Percentiles rank a stretch among this genome's conserved stretches.
Conservation (phyloP, 2,888 invertebrate genomes). For the Taphrorychus bicolor region DNA sequence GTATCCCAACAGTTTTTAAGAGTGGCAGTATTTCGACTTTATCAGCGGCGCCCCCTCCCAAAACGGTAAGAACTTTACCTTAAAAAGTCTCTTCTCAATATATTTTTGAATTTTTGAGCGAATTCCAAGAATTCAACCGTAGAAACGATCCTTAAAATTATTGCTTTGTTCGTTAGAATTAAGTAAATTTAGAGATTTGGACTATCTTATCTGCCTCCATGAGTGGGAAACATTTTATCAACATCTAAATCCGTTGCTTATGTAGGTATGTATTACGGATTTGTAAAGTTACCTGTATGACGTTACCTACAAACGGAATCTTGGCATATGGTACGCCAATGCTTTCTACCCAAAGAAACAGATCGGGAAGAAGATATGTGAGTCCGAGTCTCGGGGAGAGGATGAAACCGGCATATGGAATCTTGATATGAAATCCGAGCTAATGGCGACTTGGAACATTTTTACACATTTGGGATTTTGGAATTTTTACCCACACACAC, state of each 20-base stretch:
- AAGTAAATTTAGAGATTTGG: no score
- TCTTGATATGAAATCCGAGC: constrained; percentile 46
- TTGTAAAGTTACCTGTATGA: no score
- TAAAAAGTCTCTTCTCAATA: neutral
- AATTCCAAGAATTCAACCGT: no score
- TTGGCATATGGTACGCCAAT: constrained; percentile 15
- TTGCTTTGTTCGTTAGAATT: no score
- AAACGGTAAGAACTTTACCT: constrained; percentile 1
- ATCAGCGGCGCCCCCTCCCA: constrained; percentile 17
- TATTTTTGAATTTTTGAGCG: no score
- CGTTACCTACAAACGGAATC: no score
- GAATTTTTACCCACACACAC: neutral
- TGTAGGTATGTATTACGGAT: no score
- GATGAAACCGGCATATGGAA: constrained; percentile 45
- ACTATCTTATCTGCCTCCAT: no score
- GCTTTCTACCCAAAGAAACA: constrained; percentile 21
- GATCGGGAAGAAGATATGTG: constrained; percentile 33
- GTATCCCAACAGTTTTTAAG: constrained; percentile 42
- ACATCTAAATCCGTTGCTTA: no score
- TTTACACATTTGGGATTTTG: constrained; percentile 21
- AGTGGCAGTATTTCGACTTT: constrained; percentile 31
- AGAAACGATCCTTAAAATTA: no score
- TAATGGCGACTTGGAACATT: constrained; percentile 15
- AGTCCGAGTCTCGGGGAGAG: constrained; percentile 25
- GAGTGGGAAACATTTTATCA: no score